Evolutionary conservation across 2,113 vertebrate genomes (phyloP).

Genomic region (Petrocephalus zakoni): DNA sequence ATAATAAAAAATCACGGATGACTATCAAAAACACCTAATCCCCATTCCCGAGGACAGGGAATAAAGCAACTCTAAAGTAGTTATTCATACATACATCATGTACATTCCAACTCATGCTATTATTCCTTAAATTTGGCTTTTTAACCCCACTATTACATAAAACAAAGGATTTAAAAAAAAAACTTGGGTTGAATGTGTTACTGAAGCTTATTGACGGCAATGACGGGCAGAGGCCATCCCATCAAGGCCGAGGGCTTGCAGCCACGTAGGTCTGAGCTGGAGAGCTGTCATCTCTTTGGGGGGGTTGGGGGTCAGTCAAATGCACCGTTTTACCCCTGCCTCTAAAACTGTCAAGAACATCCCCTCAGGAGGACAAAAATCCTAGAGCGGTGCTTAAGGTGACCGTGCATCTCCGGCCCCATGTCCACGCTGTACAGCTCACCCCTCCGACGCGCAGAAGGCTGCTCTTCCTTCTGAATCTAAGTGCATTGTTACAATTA

Average conservation of each 20-base stretch:
- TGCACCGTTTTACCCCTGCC: background rate
- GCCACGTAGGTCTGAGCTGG: conserved; percentile 24
- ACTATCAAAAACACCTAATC: conserved; percentile 22
- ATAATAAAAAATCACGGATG: conserved; percentile 35
- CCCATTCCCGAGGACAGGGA: conserved; percentile 5
- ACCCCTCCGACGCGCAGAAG: background rate
- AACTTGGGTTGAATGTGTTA: conserved; percentile 2
- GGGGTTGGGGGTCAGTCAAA: background rate
- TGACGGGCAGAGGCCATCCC: background rate
- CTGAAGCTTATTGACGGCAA: conserved; percentile 12
- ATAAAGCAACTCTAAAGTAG: conserved; percentile 27
- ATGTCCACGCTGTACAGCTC: background rate
- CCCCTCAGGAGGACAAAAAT: background rate
- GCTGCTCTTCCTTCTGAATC: background rate
- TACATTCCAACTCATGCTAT: conserved; percentile 30
- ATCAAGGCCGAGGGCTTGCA: background rate
- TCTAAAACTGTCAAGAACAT: background rate
- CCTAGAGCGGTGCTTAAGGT: background rate
- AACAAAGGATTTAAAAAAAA: conserved; percentile 9
- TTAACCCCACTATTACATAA: conserved; percentile 8
- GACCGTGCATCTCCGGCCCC: background rate
- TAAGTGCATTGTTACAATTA: background rate
- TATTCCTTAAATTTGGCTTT: conserved; percentile 23
- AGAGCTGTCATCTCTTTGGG: background rate
- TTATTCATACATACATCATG: conserved; percentile 32